These are phyloP conservation scores for Apodemus speciosus DNA, from an alignment of 2,113 vertebrate genomes.

Conservation along the genomic window DNA sequence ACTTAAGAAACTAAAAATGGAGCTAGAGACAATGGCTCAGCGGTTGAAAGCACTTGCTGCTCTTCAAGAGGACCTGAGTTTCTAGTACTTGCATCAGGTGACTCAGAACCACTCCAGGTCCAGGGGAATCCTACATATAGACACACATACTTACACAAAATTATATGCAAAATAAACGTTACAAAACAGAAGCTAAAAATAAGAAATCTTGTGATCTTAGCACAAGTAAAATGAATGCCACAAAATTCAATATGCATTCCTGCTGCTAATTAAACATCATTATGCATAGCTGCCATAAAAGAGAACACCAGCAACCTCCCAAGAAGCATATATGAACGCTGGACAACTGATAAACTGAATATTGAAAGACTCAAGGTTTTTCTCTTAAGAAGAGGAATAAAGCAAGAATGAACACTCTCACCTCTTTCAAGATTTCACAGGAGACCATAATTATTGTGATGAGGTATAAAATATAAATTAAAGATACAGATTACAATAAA, in stretches of 20 bases:
- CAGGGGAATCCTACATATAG: background rate
- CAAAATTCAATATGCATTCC: background rate
- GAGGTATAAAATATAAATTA: constrained; percentile 16
- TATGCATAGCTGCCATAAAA: background rate
- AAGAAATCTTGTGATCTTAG: background rate
- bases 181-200: background rate
- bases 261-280: background rate
- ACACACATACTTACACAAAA: background rate
- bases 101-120: background rate
- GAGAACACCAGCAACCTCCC: background rate
- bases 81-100: background rate
- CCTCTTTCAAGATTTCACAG: background rate
- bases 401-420: background rate
- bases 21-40: background rate
- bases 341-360: background rate
- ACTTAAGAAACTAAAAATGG: constrained; percentile 2
- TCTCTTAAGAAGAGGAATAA: background rate
- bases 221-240: background rate
- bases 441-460: background rate
- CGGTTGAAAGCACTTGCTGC: background rate
- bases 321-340: background rate
- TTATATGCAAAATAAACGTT: background rate
- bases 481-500: background rate
- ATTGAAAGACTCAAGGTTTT: background rate
- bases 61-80: background rate